Percentiles rank a stretch among this genome's conserved stretches.
Conservation (phyloP, 1,140 invertebrate species). For the Pseudomyrmex pallidus region DNA sequence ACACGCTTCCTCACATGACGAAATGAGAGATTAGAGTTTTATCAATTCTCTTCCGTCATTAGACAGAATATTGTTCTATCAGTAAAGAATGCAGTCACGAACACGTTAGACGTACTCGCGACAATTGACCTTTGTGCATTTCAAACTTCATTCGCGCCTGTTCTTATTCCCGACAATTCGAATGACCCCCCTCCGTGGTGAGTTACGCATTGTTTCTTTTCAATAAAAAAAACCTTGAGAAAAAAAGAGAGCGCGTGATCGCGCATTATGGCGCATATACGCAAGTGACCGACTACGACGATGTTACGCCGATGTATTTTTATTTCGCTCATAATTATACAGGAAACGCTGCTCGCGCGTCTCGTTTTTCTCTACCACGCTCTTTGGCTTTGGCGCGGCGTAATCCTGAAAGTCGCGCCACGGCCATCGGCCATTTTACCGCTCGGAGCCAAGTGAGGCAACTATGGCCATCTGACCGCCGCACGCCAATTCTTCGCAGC, state of each 20-base stretch:
- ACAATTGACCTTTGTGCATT: neutral
- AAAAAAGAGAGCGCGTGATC: neutral
- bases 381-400: neutral
- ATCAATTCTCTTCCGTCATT: neutral
- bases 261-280: neutral
- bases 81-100: neutral
- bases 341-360: neutral
- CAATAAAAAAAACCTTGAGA: neutral
- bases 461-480: constrained; percentile 17
- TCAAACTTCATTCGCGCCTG: neutral
- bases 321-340: neutral
- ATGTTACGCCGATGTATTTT: neutral
- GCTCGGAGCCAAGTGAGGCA: neutral
- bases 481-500: neutral
- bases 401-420: neutral
- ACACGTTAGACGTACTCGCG: neutral
- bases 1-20: no score
- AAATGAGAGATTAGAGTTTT: no score
- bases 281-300: neutral
- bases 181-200: neutral
- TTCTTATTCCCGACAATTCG: neutral
- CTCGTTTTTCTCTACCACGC: neutral
- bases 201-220: neutral
- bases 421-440: constrained; percentile 46
- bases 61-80: neutral